Percentiles rank a stretch among this genome's conserved stretches.
These are phyloP conservation scores for Drosophila nannoptera DNA, from an alignment of 1,140 invertebrate genomes.

Conservation along the genomic window DNA sequence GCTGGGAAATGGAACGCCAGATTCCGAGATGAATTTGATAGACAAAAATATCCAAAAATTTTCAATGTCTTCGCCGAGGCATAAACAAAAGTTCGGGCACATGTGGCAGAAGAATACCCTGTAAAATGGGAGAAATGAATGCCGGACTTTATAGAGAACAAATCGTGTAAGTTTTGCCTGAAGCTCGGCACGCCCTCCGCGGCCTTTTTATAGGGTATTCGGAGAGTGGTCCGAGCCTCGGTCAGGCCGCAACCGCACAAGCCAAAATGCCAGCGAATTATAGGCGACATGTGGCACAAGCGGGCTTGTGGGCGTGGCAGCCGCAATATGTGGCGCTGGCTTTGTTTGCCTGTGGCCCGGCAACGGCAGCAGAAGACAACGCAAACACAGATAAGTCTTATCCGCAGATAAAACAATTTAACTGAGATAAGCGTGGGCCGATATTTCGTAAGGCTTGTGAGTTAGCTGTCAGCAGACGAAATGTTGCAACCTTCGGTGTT, in stretches of 20 bases:
- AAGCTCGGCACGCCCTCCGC: too few relatives aligned
- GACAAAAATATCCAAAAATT: slow-evolving; percentile 20
- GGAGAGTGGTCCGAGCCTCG: slow-evolving; percentile 9
- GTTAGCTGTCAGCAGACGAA: slow-evolving; percentile 23
- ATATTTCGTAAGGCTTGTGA: slow-evolving; percentile 3
- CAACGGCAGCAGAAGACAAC: slow-evolving; percentile 31
- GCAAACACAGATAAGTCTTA: slow-evolving; percentile 68
- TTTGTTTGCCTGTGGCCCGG: slow-evolving; percentile 43
- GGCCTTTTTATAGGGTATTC: too few relatives aligned
- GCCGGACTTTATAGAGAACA: too few relatives aligned
- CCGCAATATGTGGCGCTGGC: slow-evolving; percentile 52
- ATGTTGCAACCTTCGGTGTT: slow-evolving; percentile 46
- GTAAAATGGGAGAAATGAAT: too few relatives aligned
- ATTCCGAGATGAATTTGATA: slow-evolving; percentile 8
- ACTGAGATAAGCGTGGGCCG: slow-evolving; percentile 60
- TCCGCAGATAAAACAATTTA: slow-evolving; percentile 70
- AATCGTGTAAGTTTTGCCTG: too few relatives aligned
- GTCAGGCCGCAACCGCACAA: slow-evolving; percentile 27
- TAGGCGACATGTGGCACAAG: slow-evolving; percentile 64
- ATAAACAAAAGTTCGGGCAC: slow-evolving; percentile 53
- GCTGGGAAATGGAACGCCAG: background rate
- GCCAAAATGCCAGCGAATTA: slow-evolving; percentile 66
- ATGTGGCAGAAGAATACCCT: too few relatives aligned
- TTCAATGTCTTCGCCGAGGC: slow-evolving; percentile 46
- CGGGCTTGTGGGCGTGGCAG: slow-evolving; percentile 26